A percentile compares a stretch with the other conserved stretches of the same genome.
These are phyloP conservation scores for Plagodis dolabraria DNA, from an alignment of 2,888 invertebrate genomes.

Conservation along the genomic window DNA sequence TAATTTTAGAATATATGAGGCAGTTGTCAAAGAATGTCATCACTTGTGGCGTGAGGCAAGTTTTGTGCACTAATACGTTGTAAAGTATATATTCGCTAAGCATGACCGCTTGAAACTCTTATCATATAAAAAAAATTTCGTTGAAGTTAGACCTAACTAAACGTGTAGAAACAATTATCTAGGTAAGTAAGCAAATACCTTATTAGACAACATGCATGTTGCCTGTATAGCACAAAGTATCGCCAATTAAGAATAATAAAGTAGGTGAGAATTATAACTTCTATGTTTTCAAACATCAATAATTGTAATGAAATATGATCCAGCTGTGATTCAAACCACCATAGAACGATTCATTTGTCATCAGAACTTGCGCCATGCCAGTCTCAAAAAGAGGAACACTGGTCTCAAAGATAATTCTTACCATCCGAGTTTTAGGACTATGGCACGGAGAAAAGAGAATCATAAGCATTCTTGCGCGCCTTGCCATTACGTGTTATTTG, in stretches of 20 bases:
- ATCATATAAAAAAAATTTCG: too few relatives aligned
- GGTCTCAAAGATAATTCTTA: slow-evolving; percentile 12
- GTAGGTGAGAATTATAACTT: slow-evolving; percentile 6
- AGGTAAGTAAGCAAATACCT: too few relatives aligned
- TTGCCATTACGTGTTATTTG: slow-evolving; percentile 50
- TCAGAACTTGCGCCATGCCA: slow-evolving; percentile 5
- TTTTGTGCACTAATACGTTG: too few relatives aligned
- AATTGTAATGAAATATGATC: neutral
- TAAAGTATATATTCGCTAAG: too few relatives aligned
- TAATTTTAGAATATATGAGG: too few relatives aligned
- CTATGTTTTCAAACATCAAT: slow-evolving; percentile 25
- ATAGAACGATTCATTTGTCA: neutral
- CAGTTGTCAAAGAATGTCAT: too few relatives aligned
- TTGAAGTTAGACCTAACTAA: too few relatives aligned
- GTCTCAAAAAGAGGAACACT: slow-evolving; percentile 1
- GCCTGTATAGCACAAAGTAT: slow-evolving; percentile 11
- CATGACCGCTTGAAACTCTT: too few relatives aligned
- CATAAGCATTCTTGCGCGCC: slow-evolving; percentile 42
- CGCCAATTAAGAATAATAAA: slow-evolving; percentile 5
- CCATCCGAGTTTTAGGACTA: slow-evolving; percentile 49
- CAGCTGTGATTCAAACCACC: neutral
- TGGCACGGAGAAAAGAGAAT: slow-evolving; percentile 32
- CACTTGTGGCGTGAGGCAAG: too few relatives aligned
- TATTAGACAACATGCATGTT: neutral
- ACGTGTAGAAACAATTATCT: too few relatives aligned